These are phyloP conservation scores for Hyposoter didymator DNA, from an alignment of 2,888 invertebrate species.

Conservation along the genomic window DNA sequence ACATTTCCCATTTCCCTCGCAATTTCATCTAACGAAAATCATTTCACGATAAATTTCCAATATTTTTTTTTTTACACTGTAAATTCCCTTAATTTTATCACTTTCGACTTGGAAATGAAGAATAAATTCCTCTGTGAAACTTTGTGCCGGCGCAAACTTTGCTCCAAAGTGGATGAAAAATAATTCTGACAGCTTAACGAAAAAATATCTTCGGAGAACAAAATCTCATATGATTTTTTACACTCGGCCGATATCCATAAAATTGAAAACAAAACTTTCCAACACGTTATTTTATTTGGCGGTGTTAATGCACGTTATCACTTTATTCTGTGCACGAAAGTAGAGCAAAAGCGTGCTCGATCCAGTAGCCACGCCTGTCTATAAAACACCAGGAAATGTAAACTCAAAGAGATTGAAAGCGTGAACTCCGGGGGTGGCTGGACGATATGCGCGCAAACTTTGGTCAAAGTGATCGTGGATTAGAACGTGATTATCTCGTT, in stretches of 20 bases:
- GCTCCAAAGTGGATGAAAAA: not conserved
- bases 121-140: not conserved
- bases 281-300: not conserved
- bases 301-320: not conserved
- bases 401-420: slow-evolving; percentile 30
- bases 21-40: not conserved
- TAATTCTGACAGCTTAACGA: not conserved
- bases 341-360: slow-evolving; percentile 44
- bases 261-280: not conserved
- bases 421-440: slow-evolving; percentile 30
- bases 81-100: not conserved
- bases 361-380: slow-evolving; percentile 40
- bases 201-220: not conserved
- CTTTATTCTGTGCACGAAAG: slow-evolving; percentile 31
- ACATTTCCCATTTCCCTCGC: slow-evolving; percentile 24
- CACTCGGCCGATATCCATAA: not conserved
- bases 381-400: slow-evolving; percentile 47
- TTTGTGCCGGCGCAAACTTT: not conserved
- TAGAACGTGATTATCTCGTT: slow-evolving; percentile 21
- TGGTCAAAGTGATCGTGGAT: slow-evolving; percentile 11
- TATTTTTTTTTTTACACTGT: not conserved
- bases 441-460: slow-evolving; percentile 14
- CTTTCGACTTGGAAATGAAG: not conserved
- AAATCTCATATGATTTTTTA: not conserved
- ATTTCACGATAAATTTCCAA: not conserved